phyloP scores from a whole-genome alignment of 2,113 vertebrate species.

The Myotis lucifugus region DNA sequence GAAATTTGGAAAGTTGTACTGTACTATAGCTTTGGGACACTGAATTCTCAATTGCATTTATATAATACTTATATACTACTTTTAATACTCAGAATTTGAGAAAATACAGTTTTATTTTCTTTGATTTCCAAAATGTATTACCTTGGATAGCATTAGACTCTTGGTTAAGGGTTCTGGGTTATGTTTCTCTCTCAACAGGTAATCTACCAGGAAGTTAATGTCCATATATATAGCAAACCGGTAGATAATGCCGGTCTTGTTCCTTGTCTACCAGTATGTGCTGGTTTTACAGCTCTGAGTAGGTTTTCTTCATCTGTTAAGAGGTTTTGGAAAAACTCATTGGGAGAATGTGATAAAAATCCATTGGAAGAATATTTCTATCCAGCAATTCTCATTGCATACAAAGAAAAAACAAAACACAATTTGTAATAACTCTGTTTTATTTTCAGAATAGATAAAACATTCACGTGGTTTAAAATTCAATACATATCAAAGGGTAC shows the following conservation, averaged over 20 bases:
- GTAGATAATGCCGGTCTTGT: not conserved
- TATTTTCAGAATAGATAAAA: conserved; percentile 7
- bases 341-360: not conserved
- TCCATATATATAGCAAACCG: not conserved
- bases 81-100: conserved; percentile 29
- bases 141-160: not conserved
- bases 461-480: not conserved
- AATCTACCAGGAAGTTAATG: not conserved
- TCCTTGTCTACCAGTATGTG: not conserved
- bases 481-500: not conserved
- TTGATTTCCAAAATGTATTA: not conserved
- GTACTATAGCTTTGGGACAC: not conserved
- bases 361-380: not conserved
- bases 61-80: not conserved
- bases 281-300: not conserved
- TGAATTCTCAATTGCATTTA: not conserved
- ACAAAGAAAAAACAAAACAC: not conserved
- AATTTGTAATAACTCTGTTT: not conserved
- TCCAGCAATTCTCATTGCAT: not conserved
- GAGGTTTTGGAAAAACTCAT: not conserved
- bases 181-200: not conserved
- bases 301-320: not conserved
- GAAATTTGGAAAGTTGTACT: not conserved
- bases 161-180: not conserved
- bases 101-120: conserved; percentile 11